Base-by-base conservation (phyloP, 2,797 vertebrate species). In the Enteromius argenteus region DNA sequence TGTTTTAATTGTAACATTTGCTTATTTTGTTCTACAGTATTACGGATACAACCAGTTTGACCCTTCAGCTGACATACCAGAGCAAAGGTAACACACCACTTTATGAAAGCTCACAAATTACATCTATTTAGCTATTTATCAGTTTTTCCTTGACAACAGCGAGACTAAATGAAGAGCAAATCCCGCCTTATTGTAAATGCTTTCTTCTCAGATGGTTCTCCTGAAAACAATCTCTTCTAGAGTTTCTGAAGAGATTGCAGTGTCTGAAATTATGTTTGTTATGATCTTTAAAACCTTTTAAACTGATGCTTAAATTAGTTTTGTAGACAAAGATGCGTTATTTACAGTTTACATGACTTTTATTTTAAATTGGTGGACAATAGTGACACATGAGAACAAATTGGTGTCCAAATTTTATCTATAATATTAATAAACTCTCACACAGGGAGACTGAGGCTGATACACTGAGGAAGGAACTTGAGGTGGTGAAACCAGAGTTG, bases 401-500 rank as follows among this genome's bases (percentile, higher is more conserved):
- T 42, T 42, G 19, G 10, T 17, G 10, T 75, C 21, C 9, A n/a
- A 27, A 42, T 74, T 69, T 51, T 21, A 2, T 32, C 13, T 35
- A 9, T 15, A 42, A 32, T 11, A 51, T 19, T 11, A 21, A 44
- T 44, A 44, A 11, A 13, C 67, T 60, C 49, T 84, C 23, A 15
- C 14, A 17, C n/a, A 90, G 89, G 37, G 84, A 90, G 27, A 83
- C 78, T 4, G 89, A 89, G 67, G 79, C 80, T 9, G 85, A 86
- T 39, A 39, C 69, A 11, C 42, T 88, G 67, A 86, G 87, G 79
- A 87, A 68, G 44, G 88, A 91, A 49, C 84, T 91, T 19, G 83
- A 88, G 27, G 87, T 82, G 62, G 66, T 90, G 64, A 87, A 73
- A 53, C 89, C 89, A 53, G 87, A 90, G 23, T 21, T 90, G 35